Conservation (phyloP, 2,797 vertebrate genomes). For the Pangasius larnaudii region DNA sequence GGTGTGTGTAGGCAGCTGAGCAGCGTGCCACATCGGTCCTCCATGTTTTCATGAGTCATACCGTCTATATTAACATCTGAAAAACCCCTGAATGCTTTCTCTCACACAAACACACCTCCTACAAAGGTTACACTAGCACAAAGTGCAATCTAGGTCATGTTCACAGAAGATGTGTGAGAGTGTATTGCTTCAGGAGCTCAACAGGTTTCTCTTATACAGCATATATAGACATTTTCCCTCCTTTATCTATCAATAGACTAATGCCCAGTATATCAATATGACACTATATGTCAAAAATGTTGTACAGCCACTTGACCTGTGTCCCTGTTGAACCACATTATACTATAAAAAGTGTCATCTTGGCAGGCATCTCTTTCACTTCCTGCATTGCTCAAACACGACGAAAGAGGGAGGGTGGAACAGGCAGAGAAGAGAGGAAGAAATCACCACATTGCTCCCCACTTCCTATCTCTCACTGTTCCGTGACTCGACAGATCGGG, state of each 20-base stretch:
- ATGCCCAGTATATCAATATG: neutral
- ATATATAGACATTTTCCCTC: neutral
- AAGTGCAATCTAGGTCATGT: slow-evolving; percentile 46
- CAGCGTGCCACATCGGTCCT: slow-evolving; percentile 47
- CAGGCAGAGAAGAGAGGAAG: slow-evolving; percentile 71
- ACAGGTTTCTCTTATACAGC: neutral
- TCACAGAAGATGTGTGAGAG: slow-evolving; percentile 24
- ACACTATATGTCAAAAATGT: neutral
- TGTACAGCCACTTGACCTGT: neutral
- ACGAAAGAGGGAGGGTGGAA: slow-evolving; percentile 42
- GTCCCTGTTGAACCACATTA: neutral
- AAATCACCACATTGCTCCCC: slow-evolving; percentile 72
- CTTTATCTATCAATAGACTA: neutral
- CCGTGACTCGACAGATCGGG: slow-evolving; percentile 80
- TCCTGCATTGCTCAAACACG: slow-evolving; percentile 41
- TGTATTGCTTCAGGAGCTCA: slow-evolving; percentile 28
- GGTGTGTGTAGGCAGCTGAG: slow-evolving; percentile 50
- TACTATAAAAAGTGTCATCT: slow-evolving; percentile 26
- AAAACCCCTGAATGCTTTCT: slow-evolving; percentile 52
- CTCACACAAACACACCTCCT: slow-evolving; percentile 47
- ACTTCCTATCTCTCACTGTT: slow-evolving; percentile 80
- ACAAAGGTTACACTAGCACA: slow-evolving; percentile 49
- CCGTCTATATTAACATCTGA: slow-evolving; percentile 58
- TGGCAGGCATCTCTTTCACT: slow-evolving; percentile 19
- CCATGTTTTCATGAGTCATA: slow-evolving; percentile 61